phyloP scores from a whole-genome alignment of 1,140 invertebrate species.

The Aphelenchoides fujianensis region DNA sequence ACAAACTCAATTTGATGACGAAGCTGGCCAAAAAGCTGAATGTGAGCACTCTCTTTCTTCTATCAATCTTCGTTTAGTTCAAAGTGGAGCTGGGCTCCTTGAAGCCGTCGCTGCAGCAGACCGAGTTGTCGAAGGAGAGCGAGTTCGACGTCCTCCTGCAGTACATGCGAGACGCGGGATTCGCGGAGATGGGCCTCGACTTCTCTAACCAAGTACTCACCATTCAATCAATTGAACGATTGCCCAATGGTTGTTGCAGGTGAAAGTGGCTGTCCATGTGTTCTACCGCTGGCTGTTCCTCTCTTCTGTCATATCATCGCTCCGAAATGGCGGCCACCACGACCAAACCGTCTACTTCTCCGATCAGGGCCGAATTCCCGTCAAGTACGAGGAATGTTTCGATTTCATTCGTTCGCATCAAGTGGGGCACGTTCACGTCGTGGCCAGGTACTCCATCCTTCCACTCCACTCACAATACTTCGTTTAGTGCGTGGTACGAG shows the following conservation, averaged over 20 bases:
- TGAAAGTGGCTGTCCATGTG: background rate
- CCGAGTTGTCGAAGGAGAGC: background rate
- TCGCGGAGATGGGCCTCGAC: background rate
- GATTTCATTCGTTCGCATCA: background rate
- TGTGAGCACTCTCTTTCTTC: too few species aligned
- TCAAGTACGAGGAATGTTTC: background rate
- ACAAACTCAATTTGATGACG: background rate
- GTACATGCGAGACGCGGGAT: background rate
- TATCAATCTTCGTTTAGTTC: too few species aligned
- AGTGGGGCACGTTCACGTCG: background rate
- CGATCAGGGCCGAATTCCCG: background rate
- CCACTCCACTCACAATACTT: background rate
- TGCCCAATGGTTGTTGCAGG: background rate
- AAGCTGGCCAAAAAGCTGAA: background rate
- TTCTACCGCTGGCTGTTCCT: background rate
- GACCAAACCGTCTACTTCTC: background rate
- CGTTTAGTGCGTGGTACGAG: background rate
- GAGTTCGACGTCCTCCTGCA: background rate
- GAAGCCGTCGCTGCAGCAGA: background rate
- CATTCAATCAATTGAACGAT: too few species aligned
- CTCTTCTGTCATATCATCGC: background rate
- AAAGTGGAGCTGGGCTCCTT: background rate
- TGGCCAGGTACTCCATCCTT: background rate
- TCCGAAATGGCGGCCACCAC: background rate
- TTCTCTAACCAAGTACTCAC: too few species aligned